Conservation (phyloP, 1,140 invertebrate genomes). For the Lasioglossum albipes region DNA sequence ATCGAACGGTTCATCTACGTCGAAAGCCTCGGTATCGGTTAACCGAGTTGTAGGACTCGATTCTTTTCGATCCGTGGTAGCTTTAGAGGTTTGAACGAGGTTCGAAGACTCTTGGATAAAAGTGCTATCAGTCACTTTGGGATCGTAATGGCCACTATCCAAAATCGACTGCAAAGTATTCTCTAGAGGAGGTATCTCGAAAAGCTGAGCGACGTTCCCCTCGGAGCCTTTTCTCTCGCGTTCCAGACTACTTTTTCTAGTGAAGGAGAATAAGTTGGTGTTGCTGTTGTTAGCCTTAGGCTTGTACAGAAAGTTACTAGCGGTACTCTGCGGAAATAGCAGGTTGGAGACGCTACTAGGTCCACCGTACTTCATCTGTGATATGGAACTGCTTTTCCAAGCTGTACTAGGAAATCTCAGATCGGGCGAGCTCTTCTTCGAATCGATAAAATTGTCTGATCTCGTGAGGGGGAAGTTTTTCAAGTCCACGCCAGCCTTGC, state of each 20-base stretch:
- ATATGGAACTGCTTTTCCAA: constrained; percentile 42
- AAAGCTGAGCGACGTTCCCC: not conserved
- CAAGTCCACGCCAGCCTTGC: constrained; percentile 65
- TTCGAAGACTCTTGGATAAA: not conserved
- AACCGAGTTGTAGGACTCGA: not conserved
- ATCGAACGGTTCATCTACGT: constrained; percentile 18
- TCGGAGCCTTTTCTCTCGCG: constrained; percentile 17
- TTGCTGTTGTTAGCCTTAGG: constrained; percentile 67
- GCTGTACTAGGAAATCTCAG: constrained; percentile 48
- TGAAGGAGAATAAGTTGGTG: constrained; percentile 66
- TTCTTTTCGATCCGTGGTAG: not conserved
- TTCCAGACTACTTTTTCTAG: constrained; percentile 48
- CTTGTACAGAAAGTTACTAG: constrained; percentile 73
- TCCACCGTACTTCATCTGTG: constrained; percentile 37
- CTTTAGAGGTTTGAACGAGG: not conserved
- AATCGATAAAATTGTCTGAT: constrained; percentile 55
- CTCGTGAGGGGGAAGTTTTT: constrained; percentile 58
- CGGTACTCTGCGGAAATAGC: constrained; percentile 64
- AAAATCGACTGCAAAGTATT: constrained; percentile 67
- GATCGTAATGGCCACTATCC: constrained; percentile 44
- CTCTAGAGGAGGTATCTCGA: constrained; percentile 53
- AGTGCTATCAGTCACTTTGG: not conserved
- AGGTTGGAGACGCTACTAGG: constrained; percentile 61
- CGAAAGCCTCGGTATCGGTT: not conserved
- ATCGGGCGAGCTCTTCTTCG: constrained; percentile 70